Evolutionary conservation across 35 echinoderm and acorn worm genomes (phyloP).

Genomic region (Anneissia japonica): DNA sequence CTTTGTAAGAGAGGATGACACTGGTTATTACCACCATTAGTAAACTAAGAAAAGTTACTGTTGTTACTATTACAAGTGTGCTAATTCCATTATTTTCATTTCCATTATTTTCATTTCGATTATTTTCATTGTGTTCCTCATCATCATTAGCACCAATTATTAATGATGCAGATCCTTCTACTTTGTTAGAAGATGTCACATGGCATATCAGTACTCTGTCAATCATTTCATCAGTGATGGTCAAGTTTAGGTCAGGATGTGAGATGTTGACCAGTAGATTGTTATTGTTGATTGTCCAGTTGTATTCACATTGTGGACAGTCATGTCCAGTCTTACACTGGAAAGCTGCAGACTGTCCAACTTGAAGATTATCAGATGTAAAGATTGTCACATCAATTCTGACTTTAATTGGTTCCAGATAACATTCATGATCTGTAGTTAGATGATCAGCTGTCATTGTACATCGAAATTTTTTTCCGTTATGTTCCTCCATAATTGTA

Average conservation of each 20-base stretch:
- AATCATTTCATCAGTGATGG: not conserved
- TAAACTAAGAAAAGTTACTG: too few species aligned
- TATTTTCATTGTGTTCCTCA: too few species aligned
- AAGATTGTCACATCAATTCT: not conserved
- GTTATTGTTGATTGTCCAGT: not conserved
- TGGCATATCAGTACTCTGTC: not conserved
- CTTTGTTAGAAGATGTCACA: not conserved
- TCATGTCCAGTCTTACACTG: not conserved
- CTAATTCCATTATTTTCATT: too few species aligned
- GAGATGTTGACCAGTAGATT: not conserved
- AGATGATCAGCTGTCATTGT: not conserved
- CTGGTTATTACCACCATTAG: too few species aligned
- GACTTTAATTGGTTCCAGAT: not conserved
- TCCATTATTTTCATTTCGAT: too few species aligned
- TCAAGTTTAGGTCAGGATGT: not conserved
- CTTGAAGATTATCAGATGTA: not conserved
- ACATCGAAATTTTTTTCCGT: not conserved
- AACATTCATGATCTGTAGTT: not conserved
- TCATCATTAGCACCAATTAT: too few species aligned
- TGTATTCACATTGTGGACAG: not conserved
- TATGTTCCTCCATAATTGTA: not conserved
- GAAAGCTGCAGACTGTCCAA: not conserved
- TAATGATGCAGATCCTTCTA: not conserved
- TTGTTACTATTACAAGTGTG: too few species aligned
- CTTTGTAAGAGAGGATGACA: too few species aligned